Evolutionary conservation across 2,888 invertebrate species (phyloP).

Genomic region (Ephialtes manifestator): DNA sequence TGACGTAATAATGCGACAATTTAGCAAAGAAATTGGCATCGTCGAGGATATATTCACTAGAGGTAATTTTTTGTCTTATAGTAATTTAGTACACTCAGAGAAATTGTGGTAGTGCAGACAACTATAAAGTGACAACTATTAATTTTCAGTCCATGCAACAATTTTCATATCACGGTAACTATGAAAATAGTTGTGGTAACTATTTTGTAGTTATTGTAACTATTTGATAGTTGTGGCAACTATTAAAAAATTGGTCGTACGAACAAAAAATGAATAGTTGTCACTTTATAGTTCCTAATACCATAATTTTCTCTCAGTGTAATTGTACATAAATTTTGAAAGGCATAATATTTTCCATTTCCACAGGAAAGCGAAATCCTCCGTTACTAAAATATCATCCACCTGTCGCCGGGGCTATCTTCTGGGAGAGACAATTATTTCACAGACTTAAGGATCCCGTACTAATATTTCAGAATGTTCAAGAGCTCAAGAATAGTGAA

Average conservation of each 20-base stretch:
- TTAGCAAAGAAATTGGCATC: conserved; percentile 92
- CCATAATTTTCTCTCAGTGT: too few species aligned
- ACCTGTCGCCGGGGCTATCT: conserved; percentile 93
- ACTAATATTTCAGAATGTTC: conserved; percentile 91
- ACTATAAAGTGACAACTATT: too few species aligned
- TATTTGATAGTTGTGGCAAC: too few species aligned
- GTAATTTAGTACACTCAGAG: too few species aligned
- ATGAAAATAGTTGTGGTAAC: too few species aligned
- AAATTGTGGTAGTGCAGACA: too few species aligned
- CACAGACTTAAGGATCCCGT: conserved; percentile 93
- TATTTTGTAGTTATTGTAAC: too few species aligned
- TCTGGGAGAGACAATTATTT: conserved; percentile 94
- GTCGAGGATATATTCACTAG: conserved; percentile 90
- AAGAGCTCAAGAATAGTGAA: conserved; percentile 91
- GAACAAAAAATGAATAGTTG: too few species aligned
- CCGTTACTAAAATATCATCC: conserved; percentile 92
- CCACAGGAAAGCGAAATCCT: conserved; percentile 89
- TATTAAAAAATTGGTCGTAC: too few species aligned
- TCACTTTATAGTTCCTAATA: too few species aligned
- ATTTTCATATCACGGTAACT: too few species aligned
- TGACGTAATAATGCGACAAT: conserved; percentile 94
- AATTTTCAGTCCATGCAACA: too few species aligned
- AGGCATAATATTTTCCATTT: conserved; percentile 24
- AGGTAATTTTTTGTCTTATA: conserved; percentile 85
- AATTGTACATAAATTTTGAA: background rate